Evolutionary conservation across 2,113 vertebrate genomes (phyloP).

Genomic region (Indicator maculatus): DNA sequence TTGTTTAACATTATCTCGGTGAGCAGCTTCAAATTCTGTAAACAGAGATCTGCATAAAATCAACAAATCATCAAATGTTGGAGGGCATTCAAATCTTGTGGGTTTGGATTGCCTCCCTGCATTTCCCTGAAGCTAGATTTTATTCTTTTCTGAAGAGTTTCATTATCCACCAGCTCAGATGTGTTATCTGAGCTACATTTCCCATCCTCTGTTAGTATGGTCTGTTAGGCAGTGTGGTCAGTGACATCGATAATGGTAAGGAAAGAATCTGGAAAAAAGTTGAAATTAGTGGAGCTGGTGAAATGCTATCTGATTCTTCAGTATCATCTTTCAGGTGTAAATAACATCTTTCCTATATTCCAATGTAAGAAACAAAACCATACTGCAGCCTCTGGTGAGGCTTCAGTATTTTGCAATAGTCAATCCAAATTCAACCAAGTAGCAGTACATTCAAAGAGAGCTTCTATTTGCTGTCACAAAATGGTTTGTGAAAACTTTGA

Average conservation of each 20-base stretch:
- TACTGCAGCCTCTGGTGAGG: background rate
- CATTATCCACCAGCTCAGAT: background rate
- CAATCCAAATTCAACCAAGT: background rate
- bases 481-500: background rate
- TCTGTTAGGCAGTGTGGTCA: background rate
- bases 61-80: background rate
- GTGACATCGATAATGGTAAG: background rate
- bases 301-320: background rate
- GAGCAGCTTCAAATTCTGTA: background rate
- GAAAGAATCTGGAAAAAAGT: background rate
- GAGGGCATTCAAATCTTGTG: background rate
- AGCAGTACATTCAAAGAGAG: background rate
- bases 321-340: background rate
- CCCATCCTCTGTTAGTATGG: background rate
- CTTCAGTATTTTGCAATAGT: background rate
- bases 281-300: background rate
- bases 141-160: background rate
- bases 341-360: background rate
- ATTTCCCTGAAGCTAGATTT: background rate
- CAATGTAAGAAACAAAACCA: background rate
- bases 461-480: background rate
- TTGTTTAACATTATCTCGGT: background rate
- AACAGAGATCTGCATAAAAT: background rate
- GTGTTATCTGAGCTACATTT: background rate
- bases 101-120: accelerated